A percentile compares a stretch with the other conserved stretches of the same genome.
These are phyloP conservation scores for Drosophila ficusphila DNA, from an alignment of 1,140 invertebrate genomes.

Conservation along the genomic window DNA sequence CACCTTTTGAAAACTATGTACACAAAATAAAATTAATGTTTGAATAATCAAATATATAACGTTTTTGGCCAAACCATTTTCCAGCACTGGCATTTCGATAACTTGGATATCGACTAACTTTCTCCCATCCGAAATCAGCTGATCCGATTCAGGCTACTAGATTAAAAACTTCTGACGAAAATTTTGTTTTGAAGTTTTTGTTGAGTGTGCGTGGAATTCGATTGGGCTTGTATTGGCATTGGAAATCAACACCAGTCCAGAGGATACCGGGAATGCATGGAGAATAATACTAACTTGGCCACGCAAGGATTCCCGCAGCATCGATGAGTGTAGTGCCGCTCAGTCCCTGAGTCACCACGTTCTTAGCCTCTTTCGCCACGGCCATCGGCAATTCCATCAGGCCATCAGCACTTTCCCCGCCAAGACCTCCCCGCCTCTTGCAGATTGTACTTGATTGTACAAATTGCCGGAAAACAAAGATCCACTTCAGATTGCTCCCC, in stretches of 20 bases:
- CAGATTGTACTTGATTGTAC: conserved; percentile 2
- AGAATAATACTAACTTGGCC: conserved; percentile 8
- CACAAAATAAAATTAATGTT: not conserved
- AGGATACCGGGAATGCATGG: conserved; percentile 3
- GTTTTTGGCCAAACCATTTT: not conserved
- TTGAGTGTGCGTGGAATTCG: conserved; percentile 6
- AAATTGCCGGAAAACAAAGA: not conserved
- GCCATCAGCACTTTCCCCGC: not conserved
- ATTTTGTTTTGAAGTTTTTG: conserved; percentile 38
- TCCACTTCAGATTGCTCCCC: conserved; percentile 7
- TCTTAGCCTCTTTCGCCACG: conserved; percentile 23
- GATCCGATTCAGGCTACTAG: conserved; percentile 25
- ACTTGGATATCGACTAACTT: conserved; percentile 20
- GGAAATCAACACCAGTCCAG: not conserved
- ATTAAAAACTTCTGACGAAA: conserved; percentile 32
- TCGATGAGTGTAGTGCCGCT: conserved; percentile 26
- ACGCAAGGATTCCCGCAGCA: conserved; percentile 21
- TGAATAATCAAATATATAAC: not conserved
- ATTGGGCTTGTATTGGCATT: not conserved
- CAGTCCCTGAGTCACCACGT: conserved; percentile 38
- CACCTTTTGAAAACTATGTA: no score
- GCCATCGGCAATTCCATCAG: conserved; percentile 1
- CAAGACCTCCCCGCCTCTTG: not conserved
- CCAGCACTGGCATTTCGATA: conserved; percentile 16
- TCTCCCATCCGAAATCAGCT: conserved; percentile 18